Evolutionary conservation across 2,888 invertebrate species (phyloP), one percentile per base, ranked within the genome.

Genomic region (Rhynchonema sp.): DNA sequence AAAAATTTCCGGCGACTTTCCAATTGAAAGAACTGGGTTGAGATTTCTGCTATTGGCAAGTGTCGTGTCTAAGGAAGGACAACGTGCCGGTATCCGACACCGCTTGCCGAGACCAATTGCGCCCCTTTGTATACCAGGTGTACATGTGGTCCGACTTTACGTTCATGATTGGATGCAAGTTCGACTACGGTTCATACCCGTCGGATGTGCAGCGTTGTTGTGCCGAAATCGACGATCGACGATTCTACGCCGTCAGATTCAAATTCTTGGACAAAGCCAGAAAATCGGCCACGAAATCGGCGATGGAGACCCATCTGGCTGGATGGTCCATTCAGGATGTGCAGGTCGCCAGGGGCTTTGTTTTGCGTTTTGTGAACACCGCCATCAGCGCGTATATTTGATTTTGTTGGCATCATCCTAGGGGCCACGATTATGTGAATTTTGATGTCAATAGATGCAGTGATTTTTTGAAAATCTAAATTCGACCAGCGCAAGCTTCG

Each of bases 221-320:
- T 65, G 70, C 69, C 64, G 68, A 70, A 61, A 66, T 72, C 59
- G 72, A 72, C 62, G 72, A 72, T 62, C 72, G 71, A 58, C 64
- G 72, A 3, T 69, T 70, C 62, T 66, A 70, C 56, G 64, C 68
- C 17, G 72, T 72, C 2, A 9, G 54, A 23, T 29, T 55, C 52
- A 23, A 22, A 9, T 3, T 25, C 3, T 17, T 3, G 6, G 52
- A 52, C 25, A 52, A 9, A 20, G 52, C 52, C 3, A 9, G n/a
- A 3, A 6, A 25, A 6, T 9, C 22, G 3, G 52, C 52, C 3
- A 23, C 6, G n/a, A 9, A n/a, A 3, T 52, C 52, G n/a, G 52
- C 52, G 17, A 22, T 3, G 13, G 20, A 57, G 57, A 27, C 30
- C 20, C 60, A 59, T 49, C 22, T 58, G 23, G 23, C 60, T 2